These are phyloP conservation scores for Hippolais icterina DNA, from an alignment of 2,113 vertebrate species.

Conservation along the genomic window DNA sequence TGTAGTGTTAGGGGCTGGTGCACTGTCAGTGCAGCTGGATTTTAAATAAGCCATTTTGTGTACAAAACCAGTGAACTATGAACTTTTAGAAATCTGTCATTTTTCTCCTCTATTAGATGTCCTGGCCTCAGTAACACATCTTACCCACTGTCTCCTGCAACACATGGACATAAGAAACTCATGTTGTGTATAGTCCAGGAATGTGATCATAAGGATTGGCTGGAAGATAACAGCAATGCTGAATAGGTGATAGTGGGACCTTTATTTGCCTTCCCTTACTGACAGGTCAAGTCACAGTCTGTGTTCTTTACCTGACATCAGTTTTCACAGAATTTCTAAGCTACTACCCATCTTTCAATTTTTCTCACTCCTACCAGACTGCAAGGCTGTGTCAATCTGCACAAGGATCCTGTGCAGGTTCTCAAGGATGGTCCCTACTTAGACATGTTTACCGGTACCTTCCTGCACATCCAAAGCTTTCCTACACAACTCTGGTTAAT, in stretches of 20 bases:
- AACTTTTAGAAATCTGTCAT: not conserved
- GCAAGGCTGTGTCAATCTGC: not conserved
- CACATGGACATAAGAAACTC: not conserved
- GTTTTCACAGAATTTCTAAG: not conserved
- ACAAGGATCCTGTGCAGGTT: not conserved
- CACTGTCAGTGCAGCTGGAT: not conserved
- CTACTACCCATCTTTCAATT: not conserved
- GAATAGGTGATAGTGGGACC: not conserved
- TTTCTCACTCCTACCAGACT: not conserved
- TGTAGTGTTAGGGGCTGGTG: too few species aligned
- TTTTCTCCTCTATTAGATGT: not conserved
- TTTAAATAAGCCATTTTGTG: not conserved
- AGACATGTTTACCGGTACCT: fast-evolving
- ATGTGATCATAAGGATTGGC: not conserved
- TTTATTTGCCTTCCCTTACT: not conserved
- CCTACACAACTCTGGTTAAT: not conserved
- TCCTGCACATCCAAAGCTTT: not conserved
- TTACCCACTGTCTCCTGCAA: not conserved
- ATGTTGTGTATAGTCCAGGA: not conserved
- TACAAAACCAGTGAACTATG: not conserved
- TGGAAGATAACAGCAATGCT: not conserved
- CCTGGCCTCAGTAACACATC: not conserved
- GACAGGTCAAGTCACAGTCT: not conserved
- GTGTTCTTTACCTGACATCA: not conserved
- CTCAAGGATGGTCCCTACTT: not conserved